Base-by-base conservation (phyloP, 2,797 vertebrate species). In the Malacoctenus gilli region DNA sequence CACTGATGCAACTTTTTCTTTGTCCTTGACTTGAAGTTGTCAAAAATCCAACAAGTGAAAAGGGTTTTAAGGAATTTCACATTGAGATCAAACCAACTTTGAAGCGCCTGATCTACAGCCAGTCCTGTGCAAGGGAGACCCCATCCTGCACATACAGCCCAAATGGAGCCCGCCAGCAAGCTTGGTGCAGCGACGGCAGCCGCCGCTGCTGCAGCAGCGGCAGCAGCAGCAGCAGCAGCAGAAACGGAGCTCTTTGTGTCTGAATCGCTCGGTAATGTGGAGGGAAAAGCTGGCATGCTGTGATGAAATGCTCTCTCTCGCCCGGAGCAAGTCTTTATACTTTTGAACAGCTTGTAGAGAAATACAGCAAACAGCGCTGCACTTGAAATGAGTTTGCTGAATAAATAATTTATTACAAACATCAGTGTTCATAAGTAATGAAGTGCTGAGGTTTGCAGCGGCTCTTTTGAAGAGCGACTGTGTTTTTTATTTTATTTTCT, bases 351-450 rank as follows among this genome's bases (percentile, higher is more conserved):
- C 77, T 77, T 70, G 58, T 56, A 67, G 71, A 75, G 68, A 78
- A 64, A 63, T 72, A 79, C 72, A 66, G 72, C 77, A 82, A 87
- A 84, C 77, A 82, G 50, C 15, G 19, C 60, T 41, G 64, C 71
- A 44, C 75, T 72, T 82, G 39, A 72, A 79, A 81, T 58, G 54
- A 47, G 57, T 75, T 59, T 64, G 67, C 73, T 70, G 57, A 72
- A 82, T 87, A 74, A 82, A 84, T 84, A 79, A 87, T 82, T 59
- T 38, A 85, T 80, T 61, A 76, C 63, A 79, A 73, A 75, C 77
- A 79, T 72, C 63, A 73, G 52, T 10, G 19, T 75, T 83, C 62
- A 66, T 62, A 67, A 74, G 65, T 77, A 79, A 83, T 74, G 70
- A 80, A 69, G 40, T 40, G 46, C 66, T 71, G 72, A 77, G 75